Percentiles rank a stretch among this genome's conserved stretches.
These are phyloP conservation scores for Digitonthophagus gazella DNA, from an alignment of 2,888 invertebrate genomes.

Conservation along the genomic window DNA sequence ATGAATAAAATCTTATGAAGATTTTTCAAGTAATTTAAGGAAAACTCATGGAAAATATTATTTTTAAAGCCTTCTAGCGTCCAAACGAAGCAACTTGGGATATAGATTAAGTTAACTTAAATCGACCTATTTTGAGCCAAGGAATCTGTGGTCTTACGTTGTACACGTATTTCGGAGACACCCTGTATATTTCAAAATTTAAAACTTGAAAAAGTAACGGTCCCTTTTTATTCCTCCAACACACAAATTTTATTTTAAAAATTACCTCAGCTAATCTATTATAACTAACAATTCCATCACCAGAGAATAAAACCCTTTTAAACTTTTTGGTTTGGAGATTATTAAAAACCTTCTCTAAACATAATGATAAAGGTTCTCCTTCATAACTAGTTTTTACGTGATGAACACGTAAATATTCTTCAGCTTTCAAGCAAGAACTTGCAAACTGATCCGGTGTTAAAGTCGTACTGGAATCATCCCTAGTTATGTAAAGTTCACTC, in stretches of 20 bases:
- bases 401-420: conserved; percentile 28
- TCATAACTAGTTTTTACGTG: conserved; percentile 30
- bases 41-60: no score
- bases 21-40: no score
- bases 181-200: no score
- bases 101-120: no score
- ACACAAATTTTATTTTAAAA: conserved; percentile 7
- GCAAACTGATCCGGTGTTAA: conserved; percentile 9
- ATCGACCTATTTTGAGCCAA: no score
- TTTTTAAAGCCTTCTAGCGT: no score
- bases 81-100: no score
- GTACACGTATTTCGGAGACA: no score
- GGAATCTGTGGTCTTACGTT: no score
- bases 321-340: conserved; percentile 30
- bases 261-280: conserved; percentile 40
- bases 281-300: conserved; percentile 42
- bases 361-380: conserved; percentile 32
- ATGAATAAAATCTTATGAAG: no score
- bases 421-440: conserved; percentile 28
- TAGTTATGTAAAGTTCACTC: conserved; percentile 19
- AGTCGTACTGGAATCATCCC: conserved; percentile 8
- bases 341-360: conserved; percentile 31
- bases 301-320: conserved; percentile 38
- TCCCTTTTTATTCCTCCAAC: no score
- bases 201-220: no score